Evolutionary conservation across 1,140 invertebrate species (phyloP), one percentile per base, ranked within the genome.

Genomic region (Adelges cooleyi): DNA sequence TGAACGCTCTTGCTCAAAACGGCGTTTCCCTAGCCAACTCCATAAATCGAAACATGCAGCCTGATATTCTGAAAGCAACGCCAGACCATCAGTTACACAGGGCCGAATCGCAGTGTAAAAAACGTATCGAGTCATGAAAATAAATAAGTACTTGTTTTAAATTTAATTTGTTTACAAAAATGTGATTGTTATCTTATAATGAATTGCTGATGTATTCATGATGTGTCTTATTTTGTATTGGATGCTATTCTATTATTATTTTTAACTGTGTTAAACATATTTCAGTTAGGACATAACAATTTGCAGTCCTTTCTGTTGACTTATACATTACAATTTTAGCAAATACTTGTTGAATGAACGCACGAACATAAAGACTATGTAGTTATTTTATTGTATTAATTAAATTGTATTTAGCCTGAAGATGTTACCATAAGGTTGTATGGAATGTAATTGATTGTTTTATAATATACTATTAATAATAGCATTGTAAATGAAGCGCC

Each of bases 1-100:
- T 95, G 85, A 96, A 96, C 76, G 86, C 89, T 0, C 72, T 90
- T 67, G 85, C 85, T 2, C 82, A 84, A 62, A 82, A 86, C 0
- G 86, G 86, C 6, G 90, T 87, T 1, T 88, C 88, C 0, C 82
- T 88, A 70, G 84, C 87, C 78, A 27, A 42, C 10, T 89, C 87
- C 0, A 76, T 90, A 13, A 87, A 86, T 3, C 79, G 88, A n/a
- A 83, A 84, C 71, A 70, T 68, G 27, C 85, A 89, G 75, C 87
- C 87, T 3, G 87, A 90, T 71, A 88, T 90, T 71, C 75, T 90
- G 18, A 90, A 90, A 71, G 88, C 87, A 25, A 89, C 87, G 8
- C 87, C 87, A 1, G 87, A 90, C 72, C 87, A 90, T 74, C 84
- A 85, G 42, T 67, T 73, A 42, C 67, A 68, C 44, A 40, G 72